phyloP scores from a whole-genome alignment of 2,888 invertebrate species.

The Megastigmus dorsalis region DNA sequence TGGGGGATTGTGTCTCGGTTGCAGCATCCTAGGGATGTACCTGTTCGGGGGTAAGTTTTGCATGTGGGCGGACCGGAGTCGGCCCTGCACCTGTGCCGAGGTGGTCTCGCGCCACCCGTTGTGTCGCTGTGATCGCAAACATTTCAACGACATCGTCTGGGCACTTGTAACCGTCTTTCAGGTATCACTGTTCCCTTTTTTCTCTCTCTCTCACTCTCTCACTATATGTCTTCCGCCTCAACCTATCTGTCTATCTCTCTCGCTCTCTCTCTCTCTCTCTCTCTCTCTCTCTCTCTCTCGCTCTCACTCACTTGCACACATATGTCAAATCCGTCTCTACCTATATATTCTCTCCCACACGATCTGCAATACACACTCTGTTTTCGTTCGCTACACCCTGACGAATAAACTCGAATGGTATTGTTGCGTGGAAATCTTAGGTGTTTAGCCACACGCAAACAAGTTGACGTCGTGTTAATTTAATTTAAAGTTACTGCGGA shows the following conservation, averaged over 20 bases:
- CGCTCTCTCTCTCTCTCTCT: slow-evolving; percentile 31
- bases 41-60: slow-evolving; percentile 99
- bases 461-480: too few relatives aligned
- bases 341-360: slow-evolving; percentile 4
- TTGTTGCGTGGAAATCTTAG: slow-evolving; percentile 23
- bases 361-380: slow-evolving; percentile 15
- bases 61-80: slow-evolving; percentile 91
- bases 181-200: slow-evolving; percentile 77
- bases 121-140: slow-evolving; percentile 98
- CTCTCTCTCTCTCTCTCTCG: slow-evolving; percentile 12
- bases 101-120: slow-evolving; percentile 90
- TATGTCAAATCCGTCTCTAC: slow-evolving; percentile 7
- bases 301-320: slow-evolving; percentile 13
- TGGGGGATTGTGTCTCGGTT: slow-evolving; percentile 73
- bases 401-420: slow-evolving; percentile 4
- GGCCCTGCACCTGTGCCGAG: slow-evolving; percentile 95
- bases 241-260: too few relatives aligned
- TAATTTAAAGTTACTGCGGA: too few relatives aligned
- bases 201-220: slow-evolving; percentile 29
- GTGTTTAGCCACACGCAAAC: too few relatives aligned
- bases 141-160: slow-evolving; percentile 99
- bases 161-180: slow-evolving; percentile 98
- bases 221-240: too few relatives aligned
- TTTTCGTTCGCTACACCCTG: neutral
- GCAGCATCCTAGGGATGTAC: slow-evolving; percentile 99